Base-by-base conservation (phyloP, 2,113 vertebrate genomes). In the Aptenodytes patagonicus region DNA sequence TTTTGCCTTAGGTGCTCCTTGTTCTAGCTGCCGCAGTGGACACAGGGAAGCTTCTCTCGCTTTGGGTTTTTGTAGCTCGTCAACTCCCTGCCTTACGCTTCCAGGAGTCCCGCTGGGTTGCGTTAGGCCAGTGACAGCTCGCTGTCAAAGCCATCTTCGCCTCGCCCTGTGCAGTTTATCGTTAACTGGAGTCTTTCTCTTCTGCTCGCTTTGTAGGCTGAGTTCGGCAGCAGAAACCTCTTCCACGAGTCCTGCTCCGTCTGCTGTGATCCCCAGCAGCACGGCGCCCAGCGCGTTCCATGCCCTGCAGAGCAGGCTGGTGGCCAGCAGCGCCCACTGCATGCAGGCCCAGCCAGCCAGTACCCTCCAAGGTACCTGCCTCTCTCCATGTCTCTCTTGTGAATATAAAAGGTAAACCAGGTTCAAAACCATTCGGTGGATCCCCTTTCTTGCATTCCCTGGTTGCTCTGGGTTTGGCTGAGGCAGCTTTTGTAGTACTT, bases 241-340 rank as follows among this genome's bases (percentile, higher is more conserved):
- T 42, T 51, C 93, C 10, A 18, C 60, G 12, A 98, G 98, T 72
- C 97, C 98, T 1, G 51, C 79, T n/a, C 70, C 91, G 0, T 66
- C 98, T 2, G 46, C 97, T 5, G 15, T 89, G 3, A 52, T 96
- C 57, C 95, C 98, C 44, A 91, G 96, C 95, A 97, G 95, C 83
- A 90, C 89, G 0, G 91, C 97, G 5, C 98, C 99, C 89, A 98
- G 98, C 70, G 98, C 99, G 28, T 98, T 99, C 98, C 99, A 98
- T 34, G 98, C 98, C 47, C 97, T 99, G 95, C 99, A 99, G 98
- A 98, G 98, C 96, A 98, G 99, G 52, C 97, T 99, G 95, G 98
- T 98, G 89, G 98, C 98, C 90, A 96, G 97, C 87, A 94, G 98
- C 60, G 38, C 97, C 95, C 97, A 98, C 83, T 95, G 98, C 58